Evolutionary conservation across 2,797 vertebrate genomes (phyloP), one percentile per base, ranked within the genome.

Genomic region (Thunnus albacares): DNA sequence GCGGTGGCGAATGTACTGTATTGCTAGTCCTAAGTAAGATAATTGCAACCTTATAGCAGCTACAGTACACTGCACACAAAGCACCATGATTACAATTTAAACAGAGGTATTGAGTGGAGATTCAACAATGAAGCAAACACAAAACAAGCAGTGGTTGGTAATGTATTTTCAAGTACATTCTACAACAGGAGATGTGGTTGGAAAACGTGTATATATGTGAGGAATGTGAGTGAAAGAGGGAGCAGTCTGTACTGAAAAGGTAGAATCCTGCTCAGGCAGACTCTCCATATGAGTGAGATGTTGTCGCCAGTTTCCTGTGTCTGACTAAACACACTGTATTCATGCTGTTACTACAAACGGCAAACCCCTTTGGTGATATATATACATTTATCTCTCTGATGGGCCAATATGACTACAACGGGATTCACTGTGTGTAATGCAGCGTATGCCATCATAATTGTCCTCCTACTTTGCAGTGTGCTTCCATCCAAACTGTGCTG

Each of bases 41-140:
- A 83, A 90, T 87, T 87, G 79, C 60, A 67, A 58, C 57, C 20
- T 69, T 62, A 24, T 15, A 75, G 72, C 52, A 45, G 18, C 56
- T 75, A 28, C 17, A 51, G 7, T 18, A 8, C 47, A 57, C 22
- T 22, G 24, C 17, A 56, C 26, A 57, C 35, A 53, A 41, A 83
- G 55, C 2, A 41, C 15, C 22, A 8, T 45, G 38, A 69, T 63
- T 62, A 41, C 35, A 33, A 38, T 68, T 67, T 30, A 71, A 75
- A 70, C 2, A 38, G 55, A 35, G 17, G 26, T 35, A 53, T 13
- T 58, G 30, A 58, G 0, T 41, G 20, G 47, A 41, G 22, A 38
- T 75, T 14, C 0, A 0, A 51, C 51, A 41, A 22, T 56, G 56
- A 72, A 66, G 62, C 11, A 61, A 52, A 70, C 10, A 9, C 30